Evolutionary conservation across 2,113 vertebrate species (phyloP).

Genomic region (Hyaena hyaena): DNA sequence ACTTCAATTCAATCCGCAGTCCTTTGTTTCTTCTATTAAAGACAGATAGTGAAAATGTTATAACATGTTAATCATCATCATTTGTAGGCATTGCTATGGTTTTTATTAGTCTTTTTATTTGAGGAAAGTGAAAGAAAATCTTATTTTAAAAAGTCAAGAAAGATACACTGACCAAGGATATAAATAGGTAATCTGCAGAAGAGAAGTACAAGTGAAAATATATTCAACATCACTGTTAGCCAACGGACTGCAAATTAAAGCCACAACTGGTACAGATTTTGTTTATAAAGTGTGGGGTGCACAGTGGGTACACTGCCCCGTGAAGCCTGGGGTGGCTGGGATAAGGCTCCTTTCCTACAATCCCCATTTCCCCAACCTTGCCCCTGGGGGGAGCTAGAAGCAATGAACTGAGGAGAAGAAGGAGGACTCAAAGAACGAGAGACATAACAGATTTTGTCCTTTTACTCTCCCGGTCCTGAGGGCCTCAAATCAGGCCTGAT

Average conservation of each 20-base stretch:
- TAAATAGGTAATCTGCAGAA: background rate
- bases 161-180: background rate
- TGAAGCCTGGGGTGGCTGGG: accelerated
- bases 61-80: background rate
- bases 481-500: background rate
- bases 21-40: slow-evolving; percentile 37
- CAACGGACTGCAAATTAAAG: background rate
- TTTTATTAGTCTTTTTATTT: background rate
- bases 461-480: background rate
- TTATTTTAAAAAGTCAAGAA: background rate
- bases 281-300: background rate
- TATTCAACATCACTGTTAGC: background rate
- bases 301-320: accelerated
- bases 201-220: background rate
- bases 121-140: slow-evolving; percentile 27
- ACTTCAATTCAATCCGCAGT: background rate
- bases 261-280: background rate
- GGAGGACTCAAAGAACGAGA: background rate
- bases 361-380: background rate
- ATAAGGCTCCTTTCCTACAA: background rate
- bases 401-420: background rate
- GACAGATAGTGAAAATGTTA: background rate
- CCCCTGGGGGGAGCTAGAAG: background rate
- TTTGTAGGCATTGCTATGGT: background rate
- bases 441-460: background rate